Evolutionary conservation across 1,140 invertebrate genomes (phyloP), one percentile per base, ranked within the genome.

Genomic region (Bactericera cockerelli): DNA sequence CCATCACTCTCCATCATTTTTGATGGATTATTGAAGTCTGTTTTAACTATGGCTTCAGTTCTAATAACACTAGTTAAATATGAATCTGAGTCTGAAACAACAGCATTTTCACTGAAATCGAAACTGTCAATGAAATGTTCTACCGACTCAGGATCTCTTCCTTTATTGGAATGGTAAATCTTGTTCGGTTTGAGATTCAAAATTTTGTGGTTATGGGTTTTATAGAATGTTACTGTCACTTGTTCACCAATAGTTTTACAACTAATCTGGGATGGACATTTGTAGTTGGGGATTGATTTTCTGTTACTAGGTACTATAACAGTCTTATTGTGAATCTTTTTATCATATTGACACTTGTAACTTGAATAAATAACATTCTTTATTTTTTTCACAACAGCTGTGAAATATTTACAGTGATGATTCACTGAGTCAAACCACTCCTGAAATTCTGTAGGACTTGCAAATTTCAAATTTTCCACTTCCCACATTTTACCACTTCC

Each of bases 261-360:
- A 49, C 42, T 10, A 10, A 49, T 22, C 22, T 16, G 4, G n/a
- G 42, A 49, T 6, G 42, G 42, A 49, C 42, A 49, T 4, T 10
- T 10, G 8, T 10, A 49, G 19, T 49, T 49, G 6, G 42, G 42
- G 19, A 10, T 49, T 4, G 42, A 49, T 19, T 19, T 49, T 49
- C 4, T 49, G 8, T n/a, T 49, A 49, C 19, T 6, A 19, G n/a
- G 4, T 49, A 16, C 6, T 10, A 4, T 49, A 8, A n/a, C 6
- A 10, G 6, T 49, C 6, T 49, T 49, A 3, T 16, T 6, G 19
- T 49, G 19, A 16, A 49, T 8, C 19, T 16, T 49, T 49, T 49
- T 49, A 49, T 49, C 42, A 49, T 49, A 49, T 49, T 49, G 42
- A n/a, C 42, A 49, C 22, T 22, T 49, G 22, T 19, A 49, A n/a